Conservation (phyloP, 2,797 vertebrate species). For the Uromys caudimaculatus region DNA sequence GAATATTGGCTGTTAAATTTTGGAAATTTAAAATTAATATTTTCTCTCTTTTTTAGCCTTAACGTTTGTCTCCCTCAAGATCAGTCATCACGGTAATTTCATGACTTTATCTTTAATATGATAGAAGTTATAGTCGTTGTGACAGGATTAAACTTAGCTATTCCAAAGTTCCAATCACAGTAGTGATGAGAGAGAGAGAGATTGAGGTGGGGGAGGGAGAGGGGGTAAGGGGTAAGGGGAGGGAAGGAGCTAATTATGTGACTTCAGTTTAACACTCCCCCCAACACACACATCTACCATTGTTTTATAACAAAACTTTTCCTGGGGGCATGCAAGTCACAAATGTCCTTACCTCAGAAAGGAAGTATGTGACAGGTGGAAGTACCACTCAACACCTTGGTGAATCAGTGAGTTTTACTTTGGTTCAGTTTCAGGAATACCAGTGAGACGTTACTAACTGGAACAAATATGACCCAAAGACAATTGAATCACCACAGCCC, state of each 20-base stretch:
- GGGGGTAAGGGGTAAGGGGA: too few species aligned
- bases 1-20: not conserved
- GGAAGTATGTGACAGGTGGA: not conserved
- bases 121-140: not conserved
- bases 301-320: not conserved
- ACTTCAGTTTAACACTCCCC: not conserved
- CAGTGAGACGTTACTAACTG: not conserved
- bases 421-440: too few species aligned
- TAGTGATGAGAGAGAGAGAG: not conserved
- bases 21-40: not conserved
- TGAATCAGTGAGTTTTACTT: not conserved
- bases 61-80: not conserved
- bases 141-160: not conserved
- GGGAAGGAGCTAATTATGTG: not conserved
- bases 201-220: too few species aligned
- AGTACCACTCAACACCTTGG: not conserved
- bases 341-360: not conserved
- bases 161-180: not conserved
- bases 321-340: too few species aligned
- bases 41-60: not conserved
- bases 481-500: too few species aligned
- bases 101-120: not conserved
- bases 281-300: not conserved
- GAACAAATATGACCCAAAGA: not conserved
- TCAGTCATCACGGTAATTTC: not conserved